Percentiles rank a stretch among this genome's conserved stretches.
Conservation (phyloP, 2,888 invertebrate species). For the Lycophotia porphyrea region DNA sequence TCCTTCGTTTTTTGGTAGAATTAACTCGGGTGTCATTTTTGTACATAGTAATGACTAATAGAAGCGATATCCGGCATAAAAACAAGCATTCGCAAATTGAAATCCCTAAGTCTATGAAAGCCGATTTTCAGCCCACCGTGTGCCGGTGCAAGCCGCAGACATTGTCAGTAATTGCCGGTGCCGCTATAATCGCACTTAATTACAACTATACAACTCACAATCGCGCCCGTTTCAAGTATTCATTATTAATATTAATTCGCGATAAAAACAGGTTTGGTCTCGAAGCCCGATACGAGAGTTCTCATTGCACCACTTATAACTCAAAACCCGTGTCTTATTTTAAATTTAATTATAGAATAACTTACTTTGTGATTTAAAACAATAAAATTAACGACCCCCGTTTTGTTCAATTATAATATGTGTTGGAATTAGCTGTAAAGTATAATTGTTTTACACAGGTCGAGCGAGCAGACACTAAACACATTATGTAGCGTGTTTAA, state of each 20-base stretch:
- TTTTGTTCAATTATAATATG: slow-evolving; percentile 53
- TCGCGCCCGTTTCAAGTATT: slow-evolving; percentile 86
- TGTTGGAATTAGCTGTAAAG: slow-evolving; percentile 50
- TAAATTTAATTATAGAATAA: slow-evolving; percentile 74
- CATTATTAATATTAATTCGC: slow-evolving; percentile 88
- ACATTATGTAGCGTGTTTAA: slow-evolving; percentile 41
- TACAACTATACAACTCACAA: slow-evolving; percentile 87
- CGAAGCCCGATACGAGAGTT: slow-evolving; percentile 70
- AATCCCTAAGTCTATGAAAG: no score
- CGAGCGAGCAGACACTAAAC: slow-evolving; percentile 25
- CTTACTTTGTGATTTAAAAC: slow-evolving; percentile 68
- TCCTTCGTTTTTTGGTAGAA: no score
- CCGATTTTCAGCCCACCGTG: no score
- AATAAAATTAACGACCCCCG: slow-evolving; percentile 57
- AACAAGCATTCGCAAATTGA: no score
- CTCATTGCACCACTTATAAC: slow-evolving; percentile 69
- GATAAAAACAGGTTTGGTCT: slow-evolving; percentile 84
- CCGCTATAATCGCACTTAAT: slow-evolving; percentile 87
- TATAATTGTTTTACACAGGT: slow-evolving; percentile 43
- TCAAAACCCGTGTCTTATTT: slow-evolving; percentile 74
- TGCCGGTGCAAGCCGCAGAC: slow-evolving; percentile 78
- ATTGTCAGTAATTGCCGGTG: slow-evolving; percentile 83
- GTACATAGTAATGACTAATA: no score
- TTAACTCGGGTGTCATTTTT: no score
- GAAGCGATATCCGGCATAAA: no score